Evolutionary conservation across 2,797 vertebrate species (phyloP), one percentile per base, ranked within the genome.

Genomic region (Crenuchus spilurus): DNA sequence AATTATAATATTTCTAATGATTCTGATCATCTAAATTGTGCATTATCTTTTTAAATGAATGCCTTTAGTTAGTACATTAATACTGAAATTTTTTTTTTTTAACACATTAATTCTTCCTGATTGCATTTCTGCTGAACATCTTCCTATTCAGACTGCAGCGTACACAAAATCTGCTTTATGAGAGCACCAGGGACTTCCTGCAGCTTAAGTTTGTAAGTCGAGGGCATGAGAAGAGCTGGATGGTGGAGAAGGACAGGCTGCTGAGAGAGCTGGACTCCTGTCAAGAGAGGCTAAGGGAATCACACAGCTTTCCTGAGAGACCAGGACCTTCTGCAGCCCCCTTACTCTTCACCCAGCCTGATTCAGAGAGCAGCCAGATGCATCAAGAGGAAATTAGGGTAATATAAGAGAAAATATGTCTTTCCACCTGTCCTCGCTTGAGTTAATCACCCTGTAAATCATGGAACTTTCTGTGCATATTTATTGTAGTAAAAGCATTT

Each of bases 111-210:
- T 18, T 7, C 20, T 20, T 42, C 5, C 3, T 18, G 4, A 39
- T 4, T 48, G 6, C 4, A 1, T 2, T 51, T 31, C 22, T 64
- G 10, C 30, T 63, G 5, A 41, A 30, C 20, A 18, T n/a, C 10
- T 16, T 49, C 4, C 7, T 6, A 67, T 64, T 24, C 77, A 99
- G 97, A 80, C 92, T 98, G 14, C 91, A 93, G 77, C 92, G 85
- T 70, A 95, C 95, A 10, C 95, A 98, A 77, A 95, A 92, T 74
- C 88, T 99, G 22, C 87, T 99, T 8, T 92, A 95, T 11, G 94
- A 96, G 83, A 99, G 95, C 84, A 99, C 96, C 10, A 94, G 85
- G 88, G 96, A 99, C 80, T 96, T 96, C 79, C 82, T 99, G 51
- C 92, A 97, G 81, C 90, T 97, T 0, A 97, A 95, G 86, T 96